Evolutionary conservation across 2,797 vertebrate species (phyloP).

Genomic region (Nasua narica): DNA sequence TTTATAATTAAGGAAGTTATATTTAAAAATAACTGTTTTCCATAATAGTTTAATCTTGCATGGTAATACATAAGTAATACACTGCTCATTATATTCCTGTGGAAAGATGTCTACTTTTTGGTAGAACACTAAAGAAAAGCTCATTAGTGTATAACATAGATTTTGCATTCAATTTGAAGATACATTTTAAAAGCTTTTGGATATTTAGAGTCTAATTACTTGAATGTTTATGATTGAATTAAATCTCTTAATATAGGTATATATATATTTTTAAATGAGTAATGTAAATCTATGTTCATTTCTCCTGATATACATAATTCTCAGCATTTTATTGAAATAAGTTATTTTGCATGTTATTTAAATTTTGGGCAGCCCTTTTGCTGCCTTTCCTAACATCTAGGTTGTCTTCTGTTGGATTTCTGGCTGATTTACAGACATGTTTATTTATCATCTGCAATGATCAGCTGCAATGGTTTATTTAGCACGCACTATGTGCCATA

Average conservation of each 20-base stretch:
- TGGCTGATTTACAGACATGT: neutral
- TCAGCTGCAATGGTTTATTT: neutral
- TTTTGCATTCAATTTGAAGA: neutral
- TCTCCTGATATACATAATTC: neutral
- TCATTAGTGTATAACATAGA: neutral
- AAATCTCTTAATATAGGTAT: neutral
- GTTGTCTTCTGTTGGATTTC: neutral
- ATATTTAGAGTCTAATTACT: neutral
- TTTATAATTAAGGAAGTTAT: neutral
- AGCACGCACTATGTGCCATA: neutral
- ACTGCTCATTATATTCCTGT: neutral
- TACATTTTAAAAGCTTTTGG: conserved; percentile 18
- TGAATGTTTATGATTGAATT: neutral
- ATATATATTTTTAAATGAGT: neutral
- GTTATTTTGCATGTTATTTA: neutral
- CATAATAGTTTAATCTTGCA: neutral
- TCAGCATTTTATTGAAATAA: neutral
- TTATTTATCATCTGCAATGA: neutral
- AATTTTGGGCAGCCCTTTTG: neutral
- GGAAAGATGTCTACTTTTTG: neutral
- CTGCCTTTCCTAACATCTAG: neutral
- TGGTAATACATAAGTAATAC: neutral
- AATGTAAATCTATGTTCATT: neutral
- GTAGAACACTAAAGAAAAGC: neutral
- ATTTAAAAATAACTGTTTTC: neutral